Conservation (phyloP, 2,888 invertebrate genomes). For the Lepidocyrtoides sp. region DNA sequence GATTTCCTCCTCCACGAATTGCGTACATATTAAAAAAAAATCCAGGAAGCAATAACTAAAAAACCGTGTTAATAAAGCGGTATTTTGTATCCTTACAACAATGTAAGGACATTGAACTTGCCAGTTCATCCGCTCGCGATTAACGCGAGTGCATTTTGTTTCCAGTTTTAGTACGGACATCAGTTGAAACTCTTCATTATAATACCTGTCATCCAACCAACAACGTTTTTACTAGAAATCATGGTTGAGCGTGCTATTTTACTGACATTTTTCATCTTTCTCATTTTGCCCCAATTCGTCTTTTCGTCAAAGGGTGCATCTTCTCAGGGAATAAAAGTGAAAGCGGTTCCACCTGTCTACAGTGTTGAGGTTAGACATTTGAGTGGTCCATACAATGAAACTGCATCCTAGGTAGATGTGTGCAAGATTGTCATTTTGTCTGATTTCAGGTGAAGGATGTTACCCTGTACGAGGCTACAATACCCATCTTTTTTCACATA, state of each 20-base stretch:
- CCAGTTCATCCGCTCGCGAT: background rate
- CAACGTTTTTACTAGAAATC: background rate
- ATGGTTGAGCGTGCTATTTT: background rate
- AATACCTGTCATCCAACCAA: background rate
- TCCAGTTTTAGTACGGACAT: background rate
- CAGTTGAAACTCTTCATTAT: too few relatives aligned
- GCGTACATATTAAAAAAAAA: background rate
- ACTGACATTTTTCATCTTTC: background rate
- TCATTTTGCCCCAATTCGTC: slow-evolving; percentile 8
- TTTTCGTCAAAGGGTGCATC: background rate
- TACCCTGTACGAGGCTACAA: slow-evolving; percentile 43
- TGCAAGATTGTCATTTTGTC: too few relatives aligned
- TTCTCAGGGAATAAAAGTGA: slow-evolving; percentile 10
- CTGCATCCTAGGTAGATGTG: too few relatives aligned
- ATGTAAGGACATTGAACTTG: slow-evolving; percentile 18
- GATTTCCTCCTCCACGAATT: background rate
- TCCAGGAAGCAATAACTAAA: slow-evolving; percentile 12
- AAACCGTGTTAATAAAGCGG: background rate
- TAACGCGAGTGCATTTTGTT: background rate
- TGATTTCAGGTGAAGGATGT: slow-evolving; percentile 19
- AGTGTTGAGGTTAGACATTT: slow-evolving; percentile 25
- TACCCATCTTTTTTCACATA: slow-evolving; percentile 54
- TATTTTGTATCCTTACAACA: too few relatives aligned
- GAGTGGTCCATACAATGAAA: background rate
- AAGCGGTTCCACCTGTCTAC: slow-evolving; percentile 53